Percentiles rank a stretch among this genome's conserved stretches.
These are phyloP conservation scores for Hemiprocne comata DNA, from an alignment of 2,113 vertebrate species.

Conservation along the genomic window DNA sequence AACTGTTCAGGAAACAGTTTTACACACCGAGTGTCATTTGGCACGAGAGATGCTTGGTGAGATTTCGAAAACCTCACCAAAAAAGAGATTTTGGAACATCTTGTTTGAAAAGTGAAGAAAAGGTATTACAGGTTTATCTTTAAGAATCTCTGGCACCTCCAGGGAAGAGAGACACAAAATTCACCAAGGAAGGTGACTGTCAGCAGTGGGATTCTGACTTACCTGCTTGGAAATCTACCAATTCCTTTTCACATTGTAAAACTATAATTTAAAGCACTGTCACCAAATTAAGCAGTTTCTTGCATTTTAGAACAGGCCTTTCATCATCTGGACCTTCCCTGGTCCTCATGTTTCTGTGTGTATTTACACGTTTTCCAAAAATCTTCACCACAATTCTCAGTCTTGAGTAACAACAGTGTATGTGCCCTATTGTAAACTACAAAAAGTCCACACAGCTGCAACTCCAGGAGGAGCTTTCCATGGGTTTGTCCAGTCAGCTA, in stretches of 20 bases:
- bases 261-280: neutral
- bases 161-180: neutral
- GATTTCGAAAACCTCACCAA: neutral
- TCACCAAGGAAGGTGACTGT: neutral
- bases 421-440: neutral
- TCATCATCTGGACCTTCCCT: neutral
- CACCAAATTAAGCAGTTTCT: neutral
- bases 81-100: neutral
- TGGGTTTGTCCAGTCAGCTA: neutral
- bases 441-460: neutral
- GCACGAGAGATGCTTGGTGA: neutral
- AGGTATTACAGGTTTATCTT: neutral
- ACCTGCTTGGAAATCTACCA: neutral
- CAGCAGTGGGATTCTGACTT: neutral
- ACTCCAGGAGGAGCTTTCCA: neutral
- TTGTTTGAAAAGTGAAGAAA: neutral
- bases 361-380: neutral
- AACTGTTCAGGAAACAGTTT: neutral
- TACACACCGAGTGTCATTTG: neutral
- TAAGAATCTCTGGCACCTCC: neutral
- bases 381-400: neutral
- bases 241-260: neutral
- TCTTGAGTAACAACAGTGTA: neutral
- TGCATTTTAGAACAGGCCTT: neutral
- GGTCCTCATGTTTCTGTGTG: neutral